A percentile compares a stretch with the other conserved stretches of the same genome.
Conservation (phyloP, 2,888 invertebrate species). For the Notodromas monacha region DNA sequence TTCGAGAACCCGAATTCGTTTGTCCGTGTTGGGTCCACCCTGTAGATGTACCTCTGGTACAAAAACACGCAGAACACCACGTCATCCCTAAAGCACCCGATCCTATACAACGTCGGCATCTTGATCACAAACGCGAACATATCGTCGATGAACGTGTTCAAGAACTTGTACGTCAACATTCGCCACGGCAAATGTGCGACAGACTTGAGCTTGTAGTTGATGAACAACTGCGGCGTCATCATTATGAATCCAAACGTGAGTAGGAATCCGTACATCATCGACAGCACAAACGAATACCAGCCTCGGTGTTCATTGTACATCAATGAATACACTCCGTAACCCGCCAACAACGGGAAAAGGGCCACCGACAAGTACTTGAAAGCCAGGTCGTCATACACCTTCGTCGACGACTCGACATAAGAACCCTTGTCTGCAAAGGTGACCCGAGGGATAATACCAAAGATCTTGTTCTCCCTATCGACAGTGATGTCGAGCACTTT, state of each 20-base stretch:
- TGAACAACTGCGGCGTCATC: slow-evolving; percentile 99
- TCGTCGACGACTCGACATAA: slow-evolving; percentile 73
- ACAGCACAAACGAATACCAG: slow-evolving; percentile 91
- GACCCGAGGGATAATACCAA: slow-evolving; percentile 46
- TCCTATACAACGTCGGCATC: slow-evolving; percentile 93
- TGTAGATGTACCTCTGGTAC: slow-evolving; percentile 95
- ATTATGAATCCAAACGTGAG: slow-evolving; percentile 93
- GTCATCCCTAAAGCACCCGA: slow-evolving; percentile 92
- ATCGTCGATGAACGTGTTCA: slow-evolving; percentile 97
- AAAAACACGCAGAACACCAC: slow-evolving; percentile 91
- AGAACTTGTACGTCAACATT: slow-evolving; percentile 96
- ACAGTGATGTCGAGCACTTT: slow-evolving; percentile 59
- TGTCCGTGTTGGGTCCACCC: slow-evolving; percentile 65
- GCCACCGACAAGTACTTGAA: slow-evolving; percentile 82
- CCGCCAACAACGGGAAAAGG: slow-evolving; percentile 61
- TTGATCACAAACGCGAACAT: slow-evolving; percentile 99
- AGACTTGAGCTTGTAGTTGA: slow-evolving; percentile 94
- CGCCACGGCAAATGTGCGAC: slow-evolving; percentile 98
- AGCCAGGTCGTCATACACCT: slow-evolving; percentile 69
- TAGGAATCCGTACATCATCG: slow-evolving; percentile 86
- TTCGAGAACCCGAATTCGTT: slow-evolving; percentile 89
- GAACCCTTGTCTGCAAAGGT: slow-evolving; percentile 74
- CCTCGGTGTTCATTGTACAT: slow-evolving; percentile 88
- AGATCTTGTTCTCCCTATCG: slow-evolving; percentile 32
- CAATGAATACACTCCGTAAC: slow-evolving; percentile 80